A percentile compares a stretch with the other conserved stretches of the same genome.
Conservation (phyloP, 2,888 invertebrate species). For the Agrotis exclamationis region DNA sequence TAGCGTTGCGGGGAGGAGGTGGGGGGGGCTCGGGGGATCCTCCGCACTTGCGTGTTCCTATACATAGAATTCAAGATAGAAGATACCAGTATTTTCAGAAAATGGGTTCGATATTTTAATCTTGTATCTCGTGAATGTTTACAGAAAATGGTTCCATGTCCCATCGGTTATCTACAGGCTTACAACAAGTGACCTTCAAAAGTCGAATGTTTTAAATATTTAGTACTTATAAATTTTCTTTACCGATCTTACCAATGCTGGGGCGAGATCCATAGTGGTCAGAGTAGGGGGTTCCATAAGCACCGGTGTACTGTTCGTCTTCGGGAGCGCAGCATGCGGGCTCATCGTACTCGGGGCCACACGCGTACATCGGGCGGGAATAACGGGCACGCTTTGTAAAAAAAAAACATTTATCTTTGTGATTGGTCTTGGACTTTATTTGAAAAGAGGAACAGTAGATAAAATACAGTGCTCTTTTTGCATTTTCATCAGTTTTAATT, state of each 20-base stretch:
- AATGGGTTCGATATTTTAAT: no score
- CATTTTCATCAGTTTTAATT: no score
- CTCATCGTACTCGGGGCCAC: conserved; percentile 97
- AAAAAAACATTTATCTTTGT: neutral
- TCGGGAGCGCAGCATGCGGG: conserved; percentile 98
- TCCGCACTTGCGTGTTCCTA: conserved; percentile 87
- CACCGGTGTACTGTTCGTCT: conserved; percentile 97
- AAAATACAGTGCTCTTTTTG: no score
- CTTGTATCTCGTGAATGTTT: no score
- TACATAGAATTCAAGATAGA: neutral
- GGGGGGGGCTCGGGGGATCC: conserved; percentile 92
- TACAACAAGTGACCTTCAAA: no score
- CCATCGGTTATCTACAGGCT: no score
- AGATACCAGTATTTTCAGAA: no score
- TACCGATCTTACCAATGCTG: conserved; percentile 92
- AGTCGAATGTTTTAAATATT: no score
- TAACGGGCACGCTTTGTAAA: conserved; percentile 92
- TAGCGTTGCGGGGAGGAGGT: conserved; percentile 96
- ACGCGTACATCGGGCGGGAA: conserved; percentile 93
- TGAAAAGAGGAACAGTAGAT: neutral
- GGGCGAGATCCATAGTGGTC: conserved; percentile 97
- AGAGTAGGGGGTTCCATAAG: conserved; percentile 97
- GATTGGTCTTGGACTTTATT: neutral
- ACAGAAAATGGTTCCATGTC: no score
- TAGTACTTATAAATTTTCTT: neutral